Conservation (phyloP, 2,797 vertebrate genomes). For the Bovichtus diacanthus region DNA sequence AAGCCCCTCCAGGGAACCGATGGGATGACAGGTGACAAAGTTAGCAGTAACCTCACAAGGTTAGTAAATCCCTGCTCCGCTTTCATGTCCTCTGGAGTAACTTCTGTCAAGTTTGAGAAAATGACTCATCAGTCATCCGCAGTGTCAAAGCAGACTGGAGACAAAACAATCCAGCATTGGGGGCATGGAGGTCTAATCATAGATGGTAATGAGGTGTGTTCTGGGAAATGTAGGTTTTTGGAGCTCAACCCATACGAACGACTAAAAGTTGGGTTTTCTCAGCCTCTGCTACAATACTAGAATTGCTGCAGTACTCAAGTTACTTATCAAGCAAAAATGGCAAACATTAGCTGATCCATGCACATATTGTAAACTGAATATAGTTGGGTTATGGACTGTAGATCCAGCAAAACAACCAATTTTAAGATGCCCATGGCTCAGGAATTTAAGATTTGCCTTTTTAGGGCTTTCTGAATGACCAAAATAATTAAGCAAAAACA, state of each 20-base stretch:
- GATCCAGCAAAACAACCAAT: too few species aligned
- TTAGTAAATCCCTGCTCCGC: constrained; percentile 45
- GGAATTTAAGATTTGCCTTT: too few species aligned
- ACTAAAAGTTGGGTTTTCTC: background rate
- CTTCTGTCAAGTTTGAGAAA: background rate
- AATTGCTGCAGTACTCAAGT: too few species aligned
- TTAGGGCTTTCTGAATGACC: too few species aligned
- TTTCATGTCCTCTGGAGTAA: background rate
- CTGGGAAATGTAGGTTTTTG: background rate
- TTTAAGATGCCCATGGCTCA: too few species aligned
- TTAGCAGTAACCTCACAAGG: constrained; percentile 48
- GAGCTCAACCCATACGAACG: background rate
- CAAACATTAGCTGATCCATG: too few species aligned
- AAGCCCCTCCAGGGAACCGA: constrained; percentile 63
- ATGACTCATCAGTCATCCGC: background rate
- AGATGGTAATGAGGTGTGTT: background rate
- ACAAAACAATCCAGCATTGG: too few species aligned
- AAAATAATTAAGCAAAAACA: too few species aligned
- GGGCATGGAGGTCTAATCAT: background rate
- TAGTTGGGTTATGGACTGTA: too few species aligned
- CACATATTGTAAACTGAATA: too few species aligned
- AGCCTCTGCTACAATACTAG: background rate
- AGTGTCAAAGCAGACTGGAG: background rate
- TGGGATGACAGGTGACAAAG: constrained; percentile 77
- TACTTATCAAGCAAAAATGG: too few species aligned